phyloP scores from a whole-genome alignment of 2,797 vertebrate species.

The Phataginus tetradactyla region DNA sequence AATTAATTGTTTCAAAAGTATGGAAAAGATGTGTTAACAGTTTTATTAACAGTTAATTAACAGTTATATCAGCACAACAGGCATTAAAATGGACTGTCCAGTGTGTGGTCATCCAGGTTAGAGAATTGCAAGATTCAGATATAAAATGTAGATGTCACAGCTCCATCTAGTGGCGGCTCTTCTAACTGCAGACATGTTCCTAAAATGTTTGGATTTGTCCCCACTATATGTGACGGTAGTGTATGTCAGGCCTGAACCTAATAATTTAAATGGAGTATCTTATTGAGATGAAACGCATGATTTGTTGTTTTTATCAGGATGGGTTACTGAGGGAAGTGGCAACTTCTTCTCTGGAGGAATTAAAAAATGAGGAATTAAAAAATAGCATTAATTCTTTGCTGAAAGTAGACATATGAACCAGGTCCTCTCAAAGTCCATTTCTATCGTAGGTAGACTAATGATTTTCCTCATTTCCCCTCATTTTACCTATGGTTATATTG shows the following conservation, averaged over 20 bases:
- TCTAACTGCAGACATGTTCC: neutral
- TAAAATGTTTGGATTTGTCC: neutral
- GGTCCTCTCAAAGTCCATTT: neutral
- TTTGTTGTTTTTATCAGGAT: neutral
- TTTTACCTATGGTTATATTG: neutral
- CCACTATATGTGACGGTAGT: neutral
- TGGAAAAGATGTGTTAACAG: neutral
- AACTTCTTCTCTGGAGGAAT: neutral
- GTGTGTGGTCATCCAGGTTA: neutral
- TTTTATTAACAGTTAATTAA: neutral
- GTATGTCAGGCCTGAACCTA: neutral
- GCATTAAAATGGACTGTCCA: neutral
- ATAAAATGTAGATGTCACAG: neutral
- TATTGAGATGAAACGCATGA: neutral
- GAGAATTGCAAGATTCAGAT: neutral
- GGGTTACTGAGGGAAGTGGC: neutral
- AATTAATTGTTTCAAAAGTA: neutral
- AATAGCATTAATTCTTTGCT: neutral
- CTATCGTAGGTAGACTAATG: neutral
- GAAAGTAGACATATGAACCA: neutral
- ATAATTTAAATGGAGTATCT: neutral
- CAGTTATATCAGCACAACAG: neutral
- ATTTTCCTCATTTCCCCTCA: neutral
- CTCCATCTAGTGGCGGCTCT: slow-evolving; percentile 52
- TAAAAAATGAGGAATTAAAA: slow-evolving; percentile 18